Conservation (phyloP, 2,797 vertebrate genomes). For the Xiphorhynchus erythropygius region DNA sequence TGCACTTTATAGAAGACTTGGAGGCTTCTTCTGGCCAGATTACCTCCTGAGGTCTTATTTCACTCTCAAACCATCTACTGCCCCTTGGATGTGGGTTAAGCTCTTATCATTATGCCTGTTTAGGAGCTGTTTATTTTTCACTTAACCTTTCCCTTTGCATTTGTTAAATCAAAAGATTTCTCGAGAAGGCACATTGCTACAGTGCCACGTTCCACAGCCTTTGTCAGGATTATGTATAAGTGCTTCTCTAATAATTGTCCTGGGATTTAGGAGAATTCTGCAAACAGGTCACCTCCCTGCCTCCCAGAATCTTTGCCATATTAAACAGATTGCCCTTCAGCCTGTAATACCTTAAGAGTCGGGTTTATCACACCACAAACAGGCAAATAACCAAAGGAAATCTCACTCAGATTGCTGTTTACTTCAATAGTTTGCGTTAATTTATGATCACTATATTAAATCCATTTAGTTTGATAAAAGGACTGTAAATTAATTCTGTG, state of each 20-base stretch:
- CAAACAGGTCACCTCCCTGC: slow-evolving; percentile 16
- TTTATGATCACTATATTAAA: slow-evolving; percentile 62
- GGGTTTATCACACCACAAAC: neutral
- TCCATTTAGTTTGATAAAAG: slow-evolving; percentile 31
- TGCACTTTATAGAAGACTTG: neutral
- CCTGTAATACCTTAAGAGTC: neutral
- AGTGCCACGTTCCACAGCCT: neutral
- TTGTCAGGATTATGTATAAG: slow-evolving; percentile 5
- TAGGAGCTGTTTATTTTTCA: slow-evolving; percentile 33
- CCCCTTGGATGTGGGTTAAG: neutral
- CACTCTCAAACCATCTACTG: neutral
- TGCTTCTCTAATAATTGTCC: slow-evolving; percentile 32
- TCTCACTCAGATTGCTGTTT: slow-evolving; percentile 23
- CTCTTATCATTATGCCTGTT: neutral
- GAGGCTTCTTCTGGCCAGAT: neutral
- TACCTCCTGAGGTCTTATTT: neutral
- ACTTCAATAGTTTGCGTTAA: slow-evolving; percentile 41
- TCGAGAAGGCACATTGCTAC: neutral
- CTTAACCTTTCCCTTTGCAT: slow-evolving; percentile 21
- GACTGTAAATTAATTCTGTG: slow-evolving; percentile 59
- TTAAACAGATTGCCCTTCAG: slow-evolving; percentile 28
- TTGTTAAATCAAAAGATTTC: slow-evolving; percentile 49
- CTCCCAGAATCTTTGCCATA: neutral
- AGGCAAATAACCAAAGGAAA: slow-evolving; percentile 26
- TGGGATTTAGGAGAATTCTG: slow-evolving; percentile 42